These are phyloP conservation scores for Pyrrhosoma nymphula DNA, from an alignment of 2,888 invertebrate genomes.

Conservation along the genomic window DNA sequence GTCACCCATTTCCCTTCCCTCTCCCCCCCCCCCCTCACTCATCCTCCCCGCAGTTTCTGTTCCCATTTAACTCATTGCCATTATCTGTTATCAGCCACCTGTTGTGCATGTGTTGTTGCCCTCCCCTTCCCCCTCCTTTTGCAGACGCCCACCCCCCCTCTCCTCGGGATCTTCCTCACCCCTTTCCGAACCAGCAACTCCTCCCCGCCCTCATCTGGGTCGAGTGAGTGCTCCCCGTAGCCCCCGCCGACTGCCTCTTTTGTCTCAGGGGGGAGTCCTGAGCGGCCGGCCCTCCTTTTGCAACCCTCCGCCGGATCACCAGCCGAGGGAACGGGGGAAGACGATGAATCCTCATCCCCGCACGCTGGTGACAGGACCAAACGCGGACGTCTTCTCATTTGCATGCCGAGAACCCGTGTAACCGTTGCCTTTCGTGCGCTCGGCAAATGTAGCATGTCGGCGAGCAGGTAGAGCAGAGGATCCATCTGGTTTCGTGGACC, in stretches of 20 bases:
- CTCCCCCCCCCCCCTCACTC: not conserved
- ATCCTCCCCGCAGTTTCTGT: constrained; percentile 28
- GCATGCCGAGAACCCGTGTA: not conserved
- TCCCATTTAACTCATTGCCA: constrained; percentile 45
- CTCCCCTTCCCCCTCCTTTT: not conserved
- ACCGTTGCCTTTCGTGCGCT: not conserved
- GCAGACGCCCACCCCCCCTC: not conserved
- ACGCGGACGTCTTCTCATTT: not conserved
- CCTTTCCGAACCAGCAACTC: too few species aligned
- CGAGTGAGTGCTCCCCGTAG: not conserved
- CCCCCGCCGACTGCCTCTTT: not conserved
- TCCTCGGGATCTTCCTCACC: too few species aligned
- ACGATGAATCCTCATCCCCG: not conserved
- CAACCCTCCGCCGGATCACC: not conserved
- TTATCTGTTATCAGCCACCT: constrained; percentile 36
- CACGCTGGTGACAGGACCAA: not conserved
- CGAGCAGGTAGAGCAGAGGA: not conserved
- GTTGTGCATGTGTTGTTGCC: not conserved
- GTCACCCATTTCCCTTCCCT: not conserved
- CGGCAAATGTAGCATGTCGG: not conserved
- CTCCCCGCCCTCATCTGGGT: not conserved
- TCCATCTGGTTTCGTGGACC: not conserved
- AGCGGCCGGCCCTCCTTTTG: not conserved
- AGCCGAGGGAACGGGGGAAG: not conserved
- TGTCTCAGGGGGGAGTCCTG: not conserved